phyloP scores from a whole-genome alignment of 2,888 invertebrate species.

The Pandemis heparana region DNA sequence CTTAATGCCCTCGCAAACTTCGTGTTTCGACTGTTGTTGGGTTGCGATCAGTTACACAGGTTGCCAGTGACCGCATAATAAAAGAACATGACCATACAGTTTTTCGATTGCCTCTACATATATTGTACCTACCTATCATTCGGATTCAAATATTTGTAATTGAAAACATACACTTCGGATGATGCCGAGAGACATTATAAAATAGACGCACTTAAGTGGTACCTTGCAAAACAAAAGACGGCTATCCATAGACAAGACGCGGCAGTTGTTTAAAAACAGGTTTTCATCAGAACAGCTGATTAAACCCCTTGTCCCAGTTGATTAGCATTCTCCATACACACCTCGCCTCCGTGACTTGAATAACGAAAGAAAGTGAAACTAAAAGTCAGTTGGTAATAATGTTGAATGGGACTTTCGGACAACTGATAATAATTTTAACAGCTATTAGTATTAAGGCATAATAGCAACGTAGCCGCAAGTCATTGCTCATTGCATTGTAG shows the following conservation, averaged over 20 bases:
- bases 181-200: too few relatives aligned
- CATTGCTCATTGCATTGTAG: not conserved
- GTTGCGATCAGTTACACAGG: too few relatives aligned
- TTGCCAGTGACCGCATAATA: too few relatives aligned
- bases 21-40: too few relatives aligned
- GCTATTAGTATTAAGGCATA: constrained; percentile 3
- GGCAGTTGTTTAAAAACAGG: constrained; percentile 9
- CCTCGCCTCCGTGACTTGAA: constrained; percentile 63
- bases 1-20: too few relatives aligned
- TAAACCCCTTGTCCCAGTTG: constrained; percentile 27
- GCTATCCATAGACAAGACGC: not conserved
- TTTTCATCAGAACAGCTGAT: constrained; percentile 37
- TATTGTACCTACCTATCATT: too few relatives aligned
- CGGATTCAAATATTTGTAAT: too few relatives aligned
- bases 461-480: not conserved
- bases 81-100: too few relatives aligned
- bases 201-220: too few relatives aligned
- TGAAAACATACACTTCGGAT: too few relatives aligned
- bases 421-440: constrained; percentile 48
- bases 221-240: not conserved
- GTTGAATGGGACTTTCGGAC: constrained; percentile 60
- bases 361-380: constrained; percentile 70
- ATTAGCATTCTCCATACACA: constrained; percentile 59
- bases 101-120: too few relatives aligned
- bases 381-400: constrained; percentile 48